A percentile compares a stretch with the other conserved stretches of the same genome.
Conservation (phyloP, 2,888 invertebrate species). For the Drosophila leonis region DNA sequence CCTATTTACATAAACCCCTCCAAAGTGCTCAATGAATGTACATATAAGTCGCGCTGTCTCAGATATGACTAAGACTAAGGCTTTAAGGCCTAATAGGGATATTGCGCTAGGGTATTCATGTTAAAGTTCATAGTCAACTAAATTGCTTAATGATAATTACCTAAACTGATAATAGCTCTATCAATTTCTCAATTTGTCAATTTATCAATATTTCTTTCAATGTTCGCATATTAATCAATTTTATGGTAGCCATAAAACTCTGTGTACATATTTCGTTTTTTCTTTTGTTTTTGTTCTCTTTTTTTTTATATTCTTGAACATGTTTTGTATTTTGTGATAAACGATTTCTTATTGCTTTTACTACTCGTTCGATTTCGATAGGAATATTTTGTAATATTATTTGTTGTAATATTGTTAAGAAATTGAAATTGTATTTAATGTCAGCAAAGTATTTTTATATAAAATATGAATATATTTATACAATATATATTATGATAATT, state of each 20-base stretch:
- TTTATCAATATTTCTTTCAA: background rate
- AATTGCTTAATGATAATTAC: conserved; percentile 13
- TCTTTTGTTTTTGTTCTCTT: background rate
- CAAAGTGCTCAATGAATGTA: conserved; percentile 45
- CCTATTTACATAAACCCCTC: conserved; percentile 59
- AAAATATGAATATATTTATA: no score
- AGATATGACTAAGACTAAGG: conserved; percentile 37
- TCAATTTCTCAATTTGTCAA: conserved; percentile 4
- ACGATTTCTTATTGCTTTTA: background rate
- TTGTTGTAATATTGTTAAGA: background rate
- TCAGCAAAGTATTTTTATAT: background rate
- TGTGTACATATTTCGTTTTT: background rate
- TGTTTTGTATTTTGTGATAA: background rate
- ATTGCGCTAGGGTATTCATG: conserved; percentile 10
- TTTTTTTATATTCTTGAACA: background rate
- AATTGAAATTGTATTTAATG: background rate
- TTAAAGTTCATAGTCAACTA: background rate
- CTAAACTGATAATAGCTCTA: background rate
- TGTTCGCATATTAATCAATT: conserved; percentile 6
- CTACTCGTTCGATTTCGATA: background rate
- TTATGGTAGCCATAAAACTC: conserved; percentile 8
- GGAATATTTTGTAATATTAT: background rate
- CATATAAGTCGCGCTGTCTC: conserved; percentile 24
- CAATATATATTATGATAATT: no score
- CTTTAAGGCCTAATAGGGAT: conserved; percentile 9